Percentiles rank a stretch among this genome's conserved stretches.
Conservation (phyloP, 2,797 vertebrate genomes). For the Sandelia bainsii region DNA sequence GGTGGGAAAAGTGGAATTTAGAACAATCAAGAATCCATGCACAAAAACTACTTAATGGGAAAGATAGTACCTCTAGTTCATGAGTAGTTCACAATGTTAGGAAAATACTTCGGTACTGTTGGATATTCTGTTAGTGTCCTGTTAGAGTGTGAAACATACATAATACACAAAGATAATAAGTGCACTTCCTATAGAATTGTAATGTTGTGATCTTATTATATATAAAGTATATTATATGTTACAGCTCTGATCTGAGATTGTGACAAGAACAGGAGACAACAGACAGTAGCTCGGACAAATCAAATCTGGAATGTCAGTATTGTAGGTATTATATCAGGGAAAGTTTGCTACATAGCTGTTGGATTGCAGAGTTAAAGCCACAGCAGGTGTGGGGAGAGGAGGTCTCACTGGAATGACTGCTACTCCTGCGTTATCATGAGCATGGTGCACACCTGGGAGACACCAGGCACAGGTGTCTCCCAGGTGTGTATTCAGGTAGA, state of each 20-base stretch:
- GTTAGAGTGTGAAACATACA: not conserved
- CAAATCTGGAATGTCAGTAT: not conserved
- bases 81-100: not conserved
- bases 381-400: not conserved
- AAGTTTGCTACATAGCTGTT: slow-evolving; percentile 1
- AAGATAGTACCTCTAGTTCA: not conserved
- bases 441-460: slow-evolving; percentile 5
- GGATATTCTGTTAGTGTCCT: too few species aligned
- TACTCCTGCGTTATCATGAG: not conserved
- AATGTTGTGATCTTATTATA: not conserved
- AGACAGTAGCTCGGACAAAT: not conserved
- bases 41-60: not conserved
- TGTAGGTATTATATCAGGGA: not conserved
- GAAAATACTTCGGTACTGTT: not conserved
- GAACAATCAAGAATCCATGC: not conserved
- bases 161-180: too few species aligned
- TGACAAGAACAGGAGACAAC: not conserved
- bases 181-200: not conserved
- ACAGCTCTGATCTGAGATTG: not conserved
- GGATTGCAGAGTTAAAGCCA: slow-evolving; percentile 3
- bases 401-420: slow-evolving; percentile 6
- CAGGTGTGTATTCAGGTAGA: slow-evolving; percentile 5
- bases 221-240: not conserved
- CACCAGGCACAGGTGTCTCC: not conserved
- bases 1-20: not conserved